Conservation (phyloP, 1,140 invertebrate species). For the Uloborus diversus region DNA sequence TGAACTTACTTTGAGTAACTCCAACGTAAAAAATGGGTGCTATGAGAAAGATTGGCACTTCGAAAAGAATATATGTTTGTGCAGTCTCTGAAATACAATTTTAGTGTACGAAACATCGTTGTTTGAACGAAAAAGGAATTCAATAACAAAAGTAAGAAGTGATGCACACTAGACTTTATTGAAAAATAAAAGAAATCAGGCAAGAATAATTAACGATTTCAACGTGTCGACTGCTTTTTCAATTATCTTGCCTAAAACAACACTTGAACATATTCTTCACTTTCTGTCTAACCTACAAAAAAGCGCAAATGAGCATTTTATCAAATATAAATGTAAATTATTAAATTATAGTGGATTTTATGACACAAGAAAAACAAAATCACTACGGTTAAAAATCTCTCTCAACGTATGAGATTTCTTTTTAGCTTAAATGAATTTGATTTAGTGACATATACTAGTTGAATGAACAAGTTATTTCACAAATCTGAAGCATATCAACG, state of each 20-base stretch:
- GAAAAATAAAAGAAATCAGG: too few species aligned
- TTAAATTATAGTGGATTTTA: not conserved
- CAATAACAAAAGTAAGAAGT: too few species aligned
- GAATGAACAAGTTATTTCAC: not conserved
- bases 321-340: not conserved
- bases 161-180: too few species aligned
- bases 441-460: not conserved
- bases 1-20: too few species aligned
- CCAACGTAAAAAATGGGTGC: too few species aligned
- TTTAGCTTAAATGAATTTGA: not conserved
- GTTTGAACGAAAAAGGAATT: too few species aligned
- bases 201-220: too few species aligned
- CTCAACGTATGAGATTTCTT: not conserved
- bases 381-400: not conserved
- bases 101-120: too few species aligned
- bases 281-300: conserved; percentile 20
- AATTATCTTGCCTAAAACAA: conserved; percentile 15
- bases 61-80: too few species aligned
- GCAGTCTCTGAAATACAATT: too few species aligned
- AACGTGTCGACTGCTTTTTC: too few species aligned
- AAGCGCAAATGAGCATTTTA: not conserved
- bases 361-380: not conserved
- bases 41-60: too few species aligned
- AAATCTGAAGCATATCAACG: not conserved
- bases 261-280: conserved; percentile 13